Percentiles rank a stretch among this genome's conserved stretches.
These are phyloP conservation scores for Caloenas nicobarica DNA, from an alignment of 2,113 vertebrate species.

Conservation along the genomic window DNA sequence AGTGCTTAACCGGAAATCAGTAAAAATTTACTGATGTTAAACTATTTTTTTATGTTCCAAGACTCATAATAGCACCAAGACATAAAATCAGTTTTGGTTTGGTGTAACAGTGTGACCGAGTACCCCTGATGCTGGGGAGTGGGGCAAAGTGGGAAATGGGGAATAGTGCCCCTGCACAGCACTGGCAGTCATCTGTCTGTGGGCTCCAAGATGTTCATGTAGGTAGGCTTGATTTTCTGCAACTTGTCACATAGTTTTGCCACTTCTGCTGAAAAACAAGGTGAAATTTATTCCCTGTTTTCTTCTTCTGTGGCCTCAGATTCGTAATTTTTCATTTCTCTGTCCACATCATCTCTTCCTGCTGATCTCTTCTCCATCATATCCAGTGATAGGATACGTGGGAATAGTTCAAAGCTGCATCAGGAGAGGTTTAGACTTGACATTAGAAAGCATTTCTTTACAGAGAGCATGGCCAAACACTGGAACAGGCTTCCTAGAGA, in stretches of 20 bases:
- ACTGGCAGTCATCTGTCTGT: accelerated
- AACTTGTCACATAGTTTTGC: not conserved
- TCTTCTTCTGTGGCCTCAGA: not conserved
- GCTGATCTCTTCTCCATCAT: not conserved
- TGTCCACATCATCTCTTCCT: not conserved
- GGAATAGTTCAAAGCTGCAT: not conserved
- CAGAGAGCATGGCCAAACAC: too few species aligned
- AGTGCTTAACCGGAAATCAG: not conserved
- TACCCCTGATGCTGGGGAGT: accelerated
- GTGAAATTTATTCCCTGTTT: not conserved
- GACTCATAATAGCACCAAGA: not conserved
- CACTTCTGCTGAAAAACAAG: not conserved
- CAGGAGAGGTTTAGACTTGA: not conserved
- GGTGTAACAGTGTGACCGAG: not conserved
- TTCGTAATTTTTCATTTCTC: not conserved
- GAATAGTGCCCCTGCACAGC: not conserved
- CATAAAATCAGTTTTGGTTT: not conserved
- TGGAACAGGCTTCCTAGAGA: not conserved
- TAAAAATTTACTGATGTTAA: not conserved
- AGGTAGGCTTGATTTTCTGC: not conserved
- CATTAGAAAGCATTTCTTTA: not conserved
- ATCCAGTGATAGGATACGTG: accelerated
- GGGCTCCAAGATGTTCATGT: accelerated
- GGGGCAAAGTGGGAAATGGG: not conserved
- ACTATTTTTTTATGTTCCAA: not conserved